Percentiles rank a stretch among this genome's conserved stretches.
Evolutionary conservation across 2,113 vertebrate genomes (phyloP).

Genomic region (Haplochromis burtoni): DNA sequence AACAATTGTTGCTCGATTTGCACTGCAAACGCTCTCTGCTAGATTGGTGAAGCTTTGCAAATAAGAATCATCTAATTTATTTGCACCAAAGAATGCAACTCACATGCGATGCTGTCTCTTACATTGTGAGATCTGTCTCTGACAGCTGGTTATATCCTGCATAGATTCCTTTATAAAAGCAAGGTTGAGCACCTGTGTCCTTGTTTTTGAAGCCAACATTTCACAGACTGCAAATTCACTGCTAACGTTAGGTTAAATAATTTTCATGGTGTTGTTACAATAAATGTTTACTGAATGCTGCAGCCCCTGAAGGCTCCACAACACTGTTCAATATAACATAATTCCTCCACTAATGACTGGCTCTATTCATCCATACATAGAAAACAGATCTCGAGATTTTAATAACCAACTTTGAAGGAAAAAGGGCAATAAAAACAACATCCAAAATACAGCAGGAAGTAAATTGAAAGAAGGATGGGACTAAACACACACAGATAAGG

Average conservation of each 20-base stretch:
- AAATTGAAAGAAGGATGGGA: neutral
- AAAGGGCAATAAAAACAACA: neutral
- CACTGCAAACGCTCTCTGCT: neutral
- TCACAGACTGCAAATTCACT: neutral
- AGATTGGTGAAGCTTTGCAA: neutral
- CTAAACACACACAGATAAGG: neutral
- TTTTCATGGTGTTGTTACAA: neutral
- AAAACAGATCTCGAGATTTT: neutral
- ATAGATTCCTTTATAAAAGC: neutral
- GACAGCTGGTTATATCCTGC: neutral
- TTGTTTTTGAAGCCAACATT: neutral
- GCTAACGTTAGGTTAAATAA: neutral
- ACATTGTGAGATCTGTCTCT: neutral
- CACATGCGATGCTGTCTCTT: neutral
- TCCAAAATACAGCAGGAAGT: neutral
- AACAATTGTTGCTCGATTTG: neutral
- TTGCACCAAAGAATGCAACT: neutral
- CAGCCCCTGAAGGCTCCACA: neutral
- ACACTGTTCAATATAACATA: neutral
- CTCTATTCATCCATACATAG: neutral
- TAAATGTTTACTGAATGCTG: neutral
- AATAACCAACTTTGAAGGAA: neutral
- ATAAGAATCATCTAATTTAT: neutral
- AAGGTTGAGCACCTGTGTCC: neutral
- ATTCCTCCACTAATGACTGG: neutral